Conservation (phyloP, 2,113 vertebrate genomes). For the Aramus guarauna region DNA sequence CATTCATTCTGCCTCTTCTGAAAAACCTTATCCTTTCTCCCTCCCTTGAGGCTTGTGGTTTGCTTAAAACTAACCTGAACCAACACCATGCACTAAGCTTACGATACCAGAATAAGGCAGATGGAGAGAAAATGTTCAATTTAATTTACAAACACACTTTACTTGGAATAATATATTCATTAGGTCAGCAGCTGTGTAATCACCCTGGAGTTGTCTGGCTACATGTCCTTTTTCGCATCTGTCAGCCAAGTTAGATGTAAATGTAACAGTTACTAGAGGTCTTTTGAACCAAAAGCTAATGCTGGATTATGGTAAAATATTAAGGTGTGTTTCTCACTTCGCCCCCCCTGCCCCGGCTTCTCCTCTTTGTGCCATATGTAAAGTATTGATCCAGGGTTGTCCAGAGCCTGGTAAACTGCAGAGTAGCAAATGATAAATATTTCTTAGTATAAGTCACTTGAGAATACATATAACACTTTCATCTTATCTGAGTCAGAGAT, state of each 20-base stretch:
- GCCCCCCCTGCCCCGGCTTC: no score
- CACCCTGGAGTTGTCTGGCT: background rate
- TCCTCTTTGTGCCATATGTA: background rate
- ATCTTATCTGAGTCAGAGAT: background rate
- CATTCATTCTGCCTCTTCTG: background rate
- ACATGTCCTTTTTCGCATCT: background rate
- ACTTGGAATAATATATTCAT: background rate
- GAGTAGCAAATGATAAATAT: background rate
- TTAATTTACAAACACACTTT: background rate
- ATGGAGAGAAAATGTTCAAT: background rate
- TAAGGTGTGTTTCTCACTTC: background rate
- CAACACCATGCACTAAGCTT: background rate
- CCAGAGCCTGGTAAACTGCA: background rate
- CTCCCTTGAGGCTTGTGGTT: background rate
- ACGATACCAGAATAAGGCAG: background rate
- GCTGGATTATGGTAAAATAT: background rate
- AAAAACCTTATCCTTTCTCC: background rate
- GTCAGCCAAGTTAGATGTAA: background rate
- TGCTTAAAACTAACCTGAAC: conserved; percentile 14
- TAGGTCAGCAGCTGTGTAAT: background rate
- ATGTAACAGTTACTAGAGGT: background rate
- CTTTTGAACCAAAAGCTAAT: background rate
- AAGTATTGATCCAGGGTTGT: background rate
- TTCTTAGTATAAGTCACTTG: background rate
- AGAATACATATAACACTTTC: background rate